Base-by-base conservation (phyloP, 2,888 invertebrate species). In the Myopa testacea region DNA sequence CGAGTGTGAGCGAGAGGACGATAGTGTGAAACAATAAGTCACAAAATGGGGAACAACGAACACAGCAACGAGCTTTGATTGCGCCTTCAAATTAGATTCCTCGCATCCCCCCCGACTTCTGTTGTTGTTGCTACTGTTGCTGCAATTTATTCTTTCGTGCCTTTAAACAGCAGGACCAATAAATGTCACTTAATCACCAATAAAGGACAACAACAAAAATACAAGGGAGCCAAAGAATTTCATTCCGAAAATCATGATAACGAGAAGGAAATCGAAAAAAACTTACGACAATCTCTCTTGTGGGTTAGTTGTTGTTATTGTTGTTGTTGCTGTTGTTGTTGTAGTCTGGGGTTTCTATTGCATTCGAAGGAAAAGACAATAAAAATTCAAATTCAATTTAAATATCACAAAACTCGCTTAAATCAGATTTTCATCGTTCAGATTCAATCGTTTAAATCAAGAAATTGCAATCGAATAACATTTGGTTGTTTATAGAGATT, bases 141-240 rank as follows among this genome's bases (percentile, higher is more conserved):
- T n/a, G 10, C 16, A 12, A 55, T 55, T 14, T n/a, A 6, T n/a
- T 6, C 10, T 0, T 6, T 55, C n/a, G 55, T 38, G 34, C 16
- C 58, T 4, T 45, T 37, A 75, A 75, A 87, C 85, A 86, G 87
- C 86, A 87, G 87, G 85, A 87, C 87, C 87, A 88, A 88, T 88
- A 89, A 89, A 88, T 88, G 89, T 88, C 89, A 88, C 87, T 87
- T 88, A 88, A 88, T 87, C 87, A 87, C 85, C 87, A 87, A 89
- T 84, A 83, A 82, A 84, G 80, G 75, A 34, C 19, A 45, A n/a
- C 63, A 72, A 38, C 19, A 34, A 45, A 45, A 45, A 45, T 45
- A 6, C 72, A 16, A 60, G 40, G 34, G 19, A 52, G 34, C 19
- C 62, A n/a, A 19, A 40, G 58, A 58, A 37, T 63, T 63, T 34